Evolutionary conservation across 2,797 vertebrate genomes (phyloP).

Genomic region (Phrynocephalus vlangalii): DNA sequence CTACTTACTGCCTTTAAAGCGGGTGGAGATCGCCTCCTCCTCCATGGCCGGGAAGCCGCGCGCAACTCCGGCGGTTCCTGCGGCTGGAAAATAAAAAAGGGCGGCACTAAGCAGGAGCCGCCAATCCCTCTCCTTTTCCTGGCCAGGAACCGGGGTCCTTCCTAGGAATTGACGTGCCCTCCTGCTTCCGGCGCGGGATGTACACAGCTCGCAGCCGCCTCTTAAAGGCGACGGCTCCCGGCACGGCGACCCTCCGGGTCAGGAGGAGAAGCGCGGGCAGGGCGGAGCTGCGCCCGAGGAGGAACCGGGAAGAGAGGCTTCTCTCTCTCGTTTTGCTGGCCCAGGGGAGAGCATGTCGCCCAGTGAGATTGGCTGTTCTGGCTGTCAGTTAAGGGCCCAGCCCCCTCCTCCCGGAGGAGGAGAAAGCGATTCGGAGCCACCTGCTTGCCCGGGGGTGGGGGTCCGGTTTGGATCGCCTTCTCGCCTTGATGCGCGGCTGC

Average conservation of each 20-base stretch:
- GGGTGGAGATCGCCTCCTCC: neutral
- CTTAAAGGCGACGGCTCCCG: slow-evolving; percentile 41
- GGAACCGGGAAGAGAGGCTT: neutral
- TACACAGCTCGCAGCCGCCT: neutral
- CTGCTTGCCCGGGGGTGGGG: too few relatives aligned
- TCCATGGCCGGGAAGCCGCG: neutral
- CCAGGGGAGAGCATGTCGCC: neutral
- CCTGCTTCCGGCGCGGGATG: slow-evolving; percentile 36
- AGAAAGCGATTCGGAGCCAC: neutral
- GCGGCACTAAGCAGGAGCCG: neutral
- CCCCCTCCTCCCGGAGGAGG: neutral
- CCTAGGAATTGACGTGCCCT: neutral
- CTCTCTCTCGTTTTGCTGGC: too few relatives aligned
- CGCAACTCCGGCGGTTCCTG: neutral
- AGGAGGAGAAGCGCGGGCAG: rapidly evolving
- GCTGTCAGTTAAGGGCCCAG: neutral
- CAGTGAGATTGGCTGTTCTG: neutral
- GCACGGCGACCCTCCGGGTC: neutral
- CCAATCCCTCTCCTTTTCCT: too few relatives aligned
- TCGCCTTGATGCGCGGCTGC: too few relatives aligned
- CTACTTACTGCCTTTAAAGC: slow-evolving; percentile 10
- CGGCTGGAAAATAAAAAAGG: too few relatives aligned
- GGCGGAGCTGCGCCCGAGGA: neutral
- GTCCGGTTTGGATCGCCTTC: neutral
- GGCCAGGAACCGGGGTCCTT: neutral